A percentile compares a stretch with the other conserved stretches of the same genome.
Conservation (phyloP, 1,140 invertebrate species). For the Caenorhabditis brenneri region DNA sequence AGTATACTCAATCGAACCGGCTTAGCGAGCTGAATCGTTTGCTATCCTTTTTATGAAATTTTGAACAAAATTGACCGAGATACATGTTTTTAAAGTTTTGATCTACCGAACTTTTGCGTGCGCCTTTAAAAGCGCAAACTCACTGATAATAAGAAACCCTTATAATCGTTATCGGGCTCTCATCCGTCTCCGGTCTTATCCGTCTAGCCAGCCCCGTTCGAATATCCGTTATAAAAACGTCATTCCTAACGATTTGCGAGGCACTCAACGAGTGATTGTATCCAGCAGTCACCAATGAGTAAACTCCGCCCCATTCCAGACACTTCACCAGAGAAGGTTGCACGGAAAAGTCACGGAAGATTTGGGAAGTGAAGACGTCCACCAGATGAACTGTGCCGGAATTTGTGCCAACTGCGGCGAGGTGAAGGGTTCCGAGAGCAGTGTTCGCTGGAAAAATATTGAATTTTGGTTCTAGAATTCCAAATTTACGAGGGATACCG, state of each 20-base stretch:
- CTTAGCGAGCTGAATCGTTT: too few relatives aligned
- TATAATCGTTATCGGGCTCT: constrained; percentile 64
- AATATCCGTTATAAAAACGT: constrained; percentile 57
- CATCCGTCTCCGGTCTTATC: constrained; percentile 67
- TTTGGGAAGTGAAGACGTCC: constrained; percentile 54
- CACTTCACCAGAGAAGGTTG: constrained; percentile 55
- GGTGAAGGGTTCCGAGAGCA: constrained; percentile 21
- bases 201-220: constrained; percentile 53
- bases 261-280: constrained; percentile 55
- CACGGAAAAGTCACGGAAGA: constrained; percentile 54
- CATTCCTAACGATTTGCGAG: constrained; percentile 56
- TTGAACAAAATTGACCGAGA: too few relatives aligned
- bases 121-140: too few relatives aligned
- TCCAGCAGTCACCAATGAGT: constrained; percentile 52
- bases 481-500: too few relatives aligned
- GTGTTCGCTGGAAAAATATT: constrained; percentile 32
- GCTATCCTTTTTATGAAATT: too few relatives aligned
- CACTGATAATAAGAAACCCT: constrained; percentile 68
- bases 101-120: too few relatives aligned
- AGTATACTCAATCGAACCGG: too few relatives aligned
- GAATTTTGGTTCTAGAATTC: too few relatives aligned
- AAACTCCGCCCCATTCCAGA: constrained; percentile 57
- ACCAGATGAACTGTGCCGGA: constrained; percentile 53
- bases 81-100: too few relatives aligned
- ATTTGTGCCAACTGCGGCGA: constrained; percentile 47